phyloP scores from a whole-genome alignment of 2,888 invertebrate species.

The Ceramica pisi region DNA sequence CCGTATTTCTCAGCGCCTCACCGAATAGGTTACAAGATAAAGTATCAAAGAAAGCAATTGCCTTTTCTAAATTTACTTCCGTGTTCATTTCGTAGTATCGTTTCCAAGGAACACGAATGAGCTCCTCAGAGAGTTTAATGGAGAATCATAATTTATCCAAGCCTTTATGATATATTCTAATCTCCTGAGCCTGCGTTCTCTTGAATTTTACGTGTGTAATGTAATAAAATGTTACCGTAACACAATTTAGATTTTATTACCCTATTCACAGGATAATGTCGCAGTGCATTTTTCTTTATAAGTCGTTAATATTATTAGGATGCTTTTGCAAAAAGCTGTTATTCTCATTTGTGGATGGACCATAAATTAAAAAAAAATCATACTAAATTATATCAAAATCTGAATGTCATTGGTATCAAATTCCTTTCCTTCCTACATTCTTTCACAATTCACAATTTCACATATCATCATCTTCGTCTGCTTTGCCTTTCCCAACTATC shows the following conservation, averaged over 20 bases:
- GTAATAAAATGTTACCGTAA: background rate
- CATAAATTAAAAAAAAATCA: background rate
- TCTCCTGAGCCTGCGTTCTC: slow-evolving; percentile 1
- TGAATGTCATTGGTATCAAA: background rate
- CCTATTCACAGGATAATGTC: background rate
- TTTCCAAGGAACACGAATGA: background rate
- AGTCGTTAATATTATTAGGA: background rate
- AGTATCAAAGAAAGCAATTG: slow-evolving; percentile 34
- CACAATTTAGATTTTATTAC: background rate
- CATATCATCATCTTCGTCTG: background rate
- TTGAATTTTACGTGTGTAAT: slow-evolving; percentile 4
- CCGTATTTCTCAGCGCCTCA: background rate
- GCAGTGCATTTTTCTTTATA: background rate
- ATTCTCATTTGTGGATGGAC: background rate
- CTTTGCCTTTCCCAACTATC: too few relatives aligned
- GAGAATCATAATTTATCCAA: slow-evolving; percentile 40
- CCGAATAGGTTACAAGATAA: slow-evolving; percentile 29
- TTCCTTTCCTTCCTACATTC: too few relatives aligned
- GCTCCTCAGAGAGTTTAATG: slow-evolving; percentile 19
- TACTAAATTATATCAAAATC: background rate
- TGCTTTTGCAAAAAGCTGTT: background rate
- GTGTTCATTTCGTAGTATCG: slow-evolving; percentile 20
- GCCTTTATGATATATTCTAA: slow-evolving; percentile 25
- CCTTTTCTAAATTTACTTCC: slow-evolving; percentile 45
- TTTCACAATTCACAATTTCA: too few relatives aligned